These are phyloP conservation scores for Anoura caudifer DNA, from an alignment of 2,113 vertebrate species.

Conservation along the genomic window DNA sequence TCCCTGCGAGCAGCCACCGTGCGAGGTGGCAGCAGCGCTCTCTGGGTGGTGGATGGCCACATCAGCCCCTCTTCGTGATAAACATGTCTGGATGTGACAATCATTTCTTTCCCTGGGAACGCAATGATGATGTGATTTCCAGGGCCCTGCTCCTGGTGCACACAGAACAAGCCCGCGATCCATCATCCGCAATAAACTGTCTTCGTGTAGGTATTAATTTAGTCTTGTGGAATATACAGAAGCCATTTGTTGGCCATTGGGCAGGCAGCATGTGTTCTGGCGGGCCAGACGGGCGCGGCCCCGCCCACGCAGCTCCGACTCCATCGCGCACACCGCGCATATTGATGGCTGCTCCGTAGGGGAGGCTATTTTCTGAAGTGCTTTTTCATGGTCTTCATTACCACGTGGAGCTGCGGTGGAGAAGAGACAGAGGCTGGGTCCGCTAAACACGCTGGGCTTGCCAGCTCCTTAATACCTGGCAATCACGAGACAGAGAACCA, in stretches of 20 bases:
- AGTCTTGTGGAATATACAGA: constrained; percentile 67
- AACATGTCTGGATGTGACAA: constrained; percentile 62
- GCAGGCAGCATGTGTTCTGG: constrained; percentile 53
- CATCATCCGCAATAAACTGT: constrained; percentile 66
- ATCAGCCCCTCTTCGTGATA: constrained; percentile 35
- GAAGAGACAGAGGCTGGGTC: neutral
- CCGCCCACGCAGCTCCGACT: neutral
- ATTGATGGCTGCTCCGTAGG: constrained; percentile 43
- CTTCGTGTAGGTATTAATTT: constrained; percentile 63
- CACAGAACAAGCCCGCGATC: constrained; percentile 62
- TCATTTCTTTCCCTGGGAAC: constrained; percentile 59
- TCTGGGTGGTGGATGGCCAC: neutral
- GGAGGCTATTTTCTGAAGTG: constrained; percentile 58
- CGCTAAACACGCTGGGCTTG: neutral
- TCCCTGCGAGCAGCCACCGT: neutral
- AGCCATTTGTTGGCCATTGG: constrained; percentile 58
- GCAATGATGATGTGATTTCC: constrained; percentile 69
- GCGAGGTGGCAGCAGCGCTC: neutral
- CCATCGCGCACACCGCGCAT: neutral
- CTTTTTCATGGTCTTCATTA: constrained; percentile 61
- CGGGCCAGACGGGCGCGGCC: too few species aligned
- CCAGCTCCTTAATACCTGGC: neutral
- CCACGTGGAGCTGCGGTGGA: neutral
- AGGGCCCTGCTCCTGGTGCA: constrained; percentile 65
- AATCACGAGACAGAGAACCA: neutral